Base-by-base conservation (phyloP, 2,797 vertebrate genomes). In the Percopsis omiscomaycus region DNA sequence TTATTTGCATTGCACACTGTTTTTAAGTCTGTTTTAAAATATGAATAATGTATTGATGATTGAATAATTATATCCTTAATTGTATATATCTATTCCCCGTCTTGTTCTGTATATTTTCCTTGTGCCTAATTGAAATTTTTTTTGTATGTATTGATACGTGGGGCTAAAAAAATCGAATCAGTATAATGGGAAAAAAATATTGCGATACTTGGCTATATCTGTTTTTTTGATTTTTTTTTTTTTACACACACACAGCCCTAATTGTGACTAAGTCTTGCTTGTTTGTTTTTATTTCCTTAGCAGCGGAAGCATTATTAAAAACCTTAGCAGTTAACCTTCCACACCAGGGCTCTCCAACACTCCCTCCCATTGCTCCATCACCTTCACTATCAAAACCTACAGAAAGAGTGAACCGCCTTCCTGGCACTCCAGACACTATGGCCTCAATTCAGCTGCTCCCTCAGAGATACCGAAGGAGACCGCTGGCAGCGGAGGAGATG, bases 381-480 rank as follows among this genome's bases (percentile, higher is more conserved):
- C 68, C 86, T 61, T 79, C 68, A 3, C 22, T 77, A 70, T 51
- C 86, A 3, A 82, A 71, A 83, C 65, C 78, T 49, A 74, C 72
- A 1, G 76, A 62, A 81, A 79, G 79, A 29, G 15, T 84, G 45
- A 85, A 47, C 61, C 84, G 74, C 1, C 65, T 88, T 57, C 66
- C 88, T 3, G 91, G 91, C 49, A 82, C 73, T 0, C 83, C 91
- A 1, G 92, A 93, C 76, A 89, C 79, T 3, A 59, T 90, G 61
- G 80, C 86, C 61, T 84, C 86, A 27, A 61, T 91, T 73, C 87
- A 89, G 75, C 77, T 88, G 0, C 69, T 93, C 1, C 88, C 92
- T 59, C 88, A 89, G 8, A 88, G 89, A 60, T 93, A 93, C 69
- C 89, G 92, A 64, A 88, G 92, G 71, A 92, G 86, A 85, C 71